Conservation (phyloP, 2,113 vertebrate genomes). For the Crotalus viridis region DNA sequence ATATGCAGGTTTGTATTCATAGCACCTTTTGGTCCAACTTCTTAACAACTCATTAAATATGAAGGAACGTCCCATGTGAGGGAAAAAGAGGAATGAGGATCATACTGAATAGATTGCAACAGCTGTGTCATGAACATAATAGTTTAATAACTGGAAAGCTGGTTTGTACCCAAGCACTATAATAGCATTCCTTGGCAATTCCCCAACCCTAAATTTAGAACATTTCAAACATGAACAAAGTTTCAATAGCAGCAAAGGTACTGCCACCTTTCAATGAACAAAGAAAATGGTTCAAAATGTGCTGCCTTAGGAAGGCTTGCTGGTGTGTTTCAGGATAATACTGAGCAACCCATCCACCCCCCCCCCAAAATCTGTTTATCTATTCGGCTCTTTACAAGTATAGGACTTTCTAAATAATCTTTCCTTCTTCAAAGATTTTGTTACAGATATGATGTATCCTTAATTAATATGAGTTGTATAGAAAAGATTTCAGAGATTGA, state of each 20-base stretch:
- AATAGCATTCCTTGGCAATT: constrained; percentile 20
- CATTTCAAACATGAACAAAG: not conserved
- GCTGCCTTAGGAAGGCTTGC: not conserved
- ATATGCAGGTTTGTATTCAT: not conserved
- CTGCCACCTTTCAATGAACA: constrained; percentile 10
- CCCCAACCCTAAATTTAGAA: constrained; percentile 18
- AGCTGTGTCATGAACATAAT: constrained; percentile 3
- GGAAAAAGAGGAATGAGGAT: not conserved
- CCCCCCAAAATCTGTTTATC: not conserved
- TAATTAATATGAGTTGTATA: not conserved
- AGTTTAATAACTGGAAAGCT: constrained; percentile 23
- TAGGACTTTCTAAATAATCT: constrained; percentile 6
- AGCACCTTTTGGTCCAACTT: not conserved
- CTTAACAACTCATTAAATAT: not conserved
- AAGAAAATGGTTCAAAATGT: not conserved
- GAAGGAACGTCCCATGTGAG: not conserved
- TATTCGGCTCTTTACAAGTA: not conserved
- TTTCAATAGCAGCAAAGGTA: not conserved
- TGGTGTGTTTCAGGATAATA: not conserved
- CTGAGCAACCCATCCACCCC: not conserved
- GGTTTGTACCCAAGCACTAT: not conserved
- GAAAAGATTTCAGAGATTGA: not conserved
- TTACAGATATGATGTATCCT: not conserved
- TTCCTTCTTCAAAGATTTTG: not conserved
- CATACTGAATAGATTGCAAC: constrained; percentile 21